Percentiles rank a stretch among this genome's conserved stretches.
Evolutionary conservation across 2,797 vertebrate genomes (phyloP).

Genomic region (Pseudochirops cupreus): DNA sequence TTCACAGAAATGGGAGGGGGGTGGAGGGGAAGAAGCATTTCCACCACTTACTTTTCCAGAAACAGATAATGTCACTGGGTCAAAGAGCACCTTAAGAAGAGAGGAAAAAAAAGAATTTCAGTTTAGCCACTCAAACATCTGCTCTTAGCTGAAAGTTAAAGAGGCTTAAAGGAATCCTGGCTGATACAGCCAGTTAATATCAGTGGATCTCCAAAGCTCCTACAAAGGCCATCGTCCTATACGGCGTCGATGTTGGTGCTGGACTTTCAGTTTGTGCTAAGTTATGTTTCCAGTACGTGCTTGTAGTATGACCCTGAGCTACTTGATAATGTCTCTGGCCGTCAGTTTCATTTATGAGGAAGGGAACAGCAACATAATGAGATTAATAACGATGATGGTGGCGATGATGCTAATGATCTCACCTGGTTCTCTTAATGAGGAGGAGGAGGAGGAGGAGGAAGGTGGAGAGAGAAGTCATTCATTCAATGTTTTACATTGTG

Average conservation of each 20-base stretch:
- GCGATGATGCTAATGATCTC: neutral
- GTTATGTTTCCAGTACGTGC: neutral
- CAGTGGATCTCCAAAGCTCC: neutral
- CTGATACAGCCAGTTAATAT: fast-evolving
- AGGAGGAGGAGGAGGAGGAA: neutral
- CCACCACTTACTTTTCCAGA: neutral
- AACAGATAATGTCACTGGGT: neutral
- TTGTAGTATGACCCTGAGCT: neutral
- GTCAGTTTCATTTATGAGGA: neutral
- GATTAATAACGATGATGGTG: neutral
- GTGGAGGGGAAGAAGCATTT: neutral
- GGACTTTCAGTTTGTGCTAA: neutral
- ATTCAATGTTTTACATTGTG: neutral
- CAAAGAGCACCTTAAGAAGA: fast-evolving
- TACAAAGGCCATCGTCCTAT: neutral
- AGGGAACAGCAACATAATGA: neutral
- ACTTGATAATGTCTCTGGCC: neutral
- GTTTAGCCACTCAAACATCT: neutral
- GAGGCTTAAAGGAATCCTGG: fast-evolving
- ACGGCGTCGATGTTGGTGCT: neutral
- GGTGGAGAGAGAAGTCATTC: neutral
- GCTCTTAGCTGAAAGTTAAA: neutral
- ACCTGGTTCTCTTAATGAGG: neutral
- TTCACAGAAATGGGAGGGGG: fast-evolving
- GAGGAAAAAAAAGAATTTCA: neutral